Percentiles rank a stretch among this genome's conserved stretches.
Evolutionary conservation across 2,113 vertebrate species (phyloP).

Genomic region (Chelonoidis abingdonii): DNA sequence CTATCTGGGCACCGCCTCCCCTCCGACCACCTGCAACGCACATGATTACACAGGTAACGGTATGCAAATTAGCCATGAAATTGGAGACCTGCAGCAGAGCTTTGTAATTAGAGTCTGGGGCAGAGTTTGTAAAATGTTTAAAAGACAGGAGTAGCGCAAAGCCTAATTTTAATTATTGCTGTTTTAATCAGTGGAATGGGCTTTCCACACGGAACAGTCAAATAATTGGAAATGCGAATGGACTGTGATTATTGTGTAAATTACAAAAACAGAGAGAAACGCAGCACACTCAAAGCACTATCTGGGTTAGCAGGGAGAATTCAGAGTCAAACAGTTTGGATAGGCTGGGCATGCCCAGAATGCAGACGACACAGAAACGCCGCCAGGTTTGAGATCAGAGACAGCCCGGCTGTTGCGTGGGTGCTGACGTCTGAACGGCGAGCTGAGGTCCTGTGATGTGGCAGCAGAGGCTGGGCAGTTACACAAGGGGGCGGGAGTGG

Average conservation of each 20-base stretch:
- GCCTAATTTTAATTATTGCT: slow-evolving; percentile 46
- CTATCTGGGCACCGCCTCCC: neutral
- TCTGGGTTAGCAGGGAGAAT: neutral
- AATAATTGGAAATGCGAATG: slow-evolving; percentile 31
- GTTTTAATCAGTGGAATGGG: slow-evolving; percentile 45
- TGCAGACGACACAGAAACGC: neutral
- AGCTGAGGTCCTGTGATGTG: too few relatives aligned
- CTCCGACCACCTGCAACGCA: fast-evolving
- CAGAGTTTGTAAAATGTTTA: slow-evolving; percentile 13
- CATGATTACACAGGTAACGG: fast-evolving
- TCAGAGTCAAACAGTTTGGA: neutral
- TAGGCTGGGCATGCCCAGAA: too few relatives aligned
- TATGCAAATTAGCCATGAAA: slow-evolving; percentile 32
- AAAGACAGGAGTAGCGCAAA: slow-evolving; percentile 45
- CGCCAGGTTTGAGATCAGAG: too few relatives aligned
- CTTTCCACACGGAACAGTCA: slow-evolving; percentile 21
- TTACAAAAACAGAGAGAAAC: neutral
- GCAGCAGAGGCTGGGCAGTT: too few relatives aligned
- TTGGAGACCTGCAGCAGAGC: neutral
- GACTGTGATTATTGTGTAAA: neutral
- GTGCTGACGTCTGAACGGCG: too few relatives aligned
- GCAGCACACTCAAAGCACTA: neutral
- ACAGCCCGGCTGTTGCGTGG: too few relatives aligned
- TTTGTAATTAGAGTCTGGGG: slow-evolving; percentile 23
- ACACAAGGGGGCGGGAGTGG: too few relatives aligned